A percentile compares a stretch with the other conserved stretches of the same genome.
Evolutionary conservation across 2,113 vertebrate species (phyloP).

Genomic region (Thalassarche chlororhynchos): DNA sequence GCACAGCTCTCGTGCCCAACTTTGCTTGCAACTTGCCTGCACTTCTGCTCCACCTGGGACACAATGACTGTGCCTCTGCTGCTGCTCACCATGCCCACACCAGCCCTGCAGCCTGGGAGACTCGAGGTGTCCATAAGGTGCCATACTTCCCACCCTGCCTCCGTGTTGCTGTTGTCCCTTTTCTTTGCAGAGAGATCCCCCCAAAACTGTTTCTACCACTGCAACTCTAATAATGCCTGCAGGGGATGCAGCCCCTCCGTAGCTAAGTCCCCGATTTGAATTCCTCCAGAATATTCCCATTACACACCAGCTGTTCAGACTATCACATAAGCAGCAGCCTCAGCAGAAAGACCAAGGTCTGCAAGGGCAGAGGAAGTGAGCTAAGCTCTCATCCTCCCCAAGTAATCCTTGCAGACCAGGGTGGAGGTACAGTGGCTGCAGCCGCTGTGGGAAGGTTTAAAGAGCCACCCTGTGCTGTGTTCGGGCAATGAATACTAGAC

Average conservation of each 20-base stretch:
- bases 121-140: accelerated
- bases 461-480: neutral
- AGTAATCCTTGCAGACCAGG: neutral
- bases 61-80: neutral
- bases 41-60: neutral
- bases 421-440: neutral
- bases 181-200: neutral
- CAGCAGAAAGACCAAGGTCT: neutral
- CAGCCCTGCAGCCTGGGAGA: neutral
- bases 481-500: neutral
- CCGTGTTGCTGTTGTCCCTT: neutral
- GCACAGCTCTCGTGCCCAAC: neutral
- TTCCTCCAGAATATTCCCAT: neutral
- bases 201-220: neutral
- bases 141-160: neutral
- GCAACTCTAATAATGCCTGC: neutral
- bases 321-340: neutral
- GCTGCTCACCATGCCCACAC: neutral
- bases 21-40: neutral
- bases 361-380: neutral
- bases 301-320: constrained; percentile 14
- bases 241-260: neutral
- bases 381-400: neutral
- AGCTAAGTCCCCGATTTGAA: neutral
- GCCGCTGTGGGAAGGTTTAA: neutral